phyloP scores from a whole-genome alignment of 1,140 invertebrate species.

The Platyura marginata region DNA sequence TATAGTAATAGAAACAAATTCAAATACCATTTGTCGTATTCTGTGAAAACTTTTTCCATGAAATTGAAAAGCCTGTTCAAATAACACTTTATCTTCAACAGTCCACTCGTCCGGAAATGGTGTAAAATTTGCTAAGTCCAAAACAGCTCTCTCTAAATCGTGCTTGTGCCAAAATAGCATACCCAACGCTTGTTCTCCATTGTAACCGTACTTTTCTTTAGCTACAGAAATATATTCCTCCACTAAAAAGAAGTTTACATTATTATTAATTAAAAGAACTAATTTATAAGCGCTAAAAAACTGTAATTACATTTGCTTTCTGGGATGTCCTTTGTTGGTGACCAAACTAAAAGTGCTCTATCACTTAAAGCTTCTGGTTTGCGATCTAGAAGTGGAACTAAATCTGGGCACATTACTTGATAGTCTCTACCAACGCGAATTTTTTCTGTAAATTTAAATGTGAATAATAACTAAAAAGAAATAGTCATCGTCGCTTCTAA shows the following conservation, averaged over 20 bases:
- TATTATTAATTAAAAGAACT: no score
- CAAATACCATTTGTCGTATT: conserved; percentile 83
- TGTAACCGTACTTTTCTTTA: conserved; percentile 97
- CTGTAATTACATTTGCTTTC: conserved; percentile 61
- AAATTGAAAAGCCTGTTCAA: conserved; percentile 96
- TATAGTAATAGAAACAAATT: conserved; percentile 3
- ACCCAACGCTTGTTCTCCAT: conserved; percentile 90
- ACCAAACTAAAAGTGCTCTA: conserved; percentile 86
- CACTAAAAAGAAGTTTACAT: no score
- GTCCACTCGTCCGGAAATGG: conserved; percentile 98
- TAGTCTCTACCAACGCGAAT: conserved; percentile 87
- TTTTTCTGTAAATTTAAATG: conserved; percentile 52
- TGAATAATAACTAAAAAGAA: no score
- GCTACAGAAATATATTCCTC: conserved; percentile 87
- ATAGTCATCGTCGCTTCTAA: no score
- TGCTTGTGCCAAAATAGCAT: conserved; percentile 99
- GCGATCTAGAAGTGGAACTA: conserved; percentile 37
- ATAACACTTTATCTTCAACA: conserved; percentile 92
- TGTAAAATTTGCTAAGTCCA: conserved; percentile 91
- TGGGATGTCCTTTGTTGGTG: conserved; percentile 70
- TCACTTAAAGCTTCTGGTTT: conserved; percentile 48
- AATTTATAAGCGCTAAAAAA: no score
- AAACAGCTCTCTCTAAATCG: conserved; percentile 76
- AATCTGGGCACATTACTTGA: conserved; percentile 75
- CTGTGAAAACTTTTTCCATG: conserved; percentile 96